These are phyloP conservation scores for Gopherus flavomarginatus DNA, from an alignment of 2,113 vertebrate species.

Conservation along the genomic window DNA sequence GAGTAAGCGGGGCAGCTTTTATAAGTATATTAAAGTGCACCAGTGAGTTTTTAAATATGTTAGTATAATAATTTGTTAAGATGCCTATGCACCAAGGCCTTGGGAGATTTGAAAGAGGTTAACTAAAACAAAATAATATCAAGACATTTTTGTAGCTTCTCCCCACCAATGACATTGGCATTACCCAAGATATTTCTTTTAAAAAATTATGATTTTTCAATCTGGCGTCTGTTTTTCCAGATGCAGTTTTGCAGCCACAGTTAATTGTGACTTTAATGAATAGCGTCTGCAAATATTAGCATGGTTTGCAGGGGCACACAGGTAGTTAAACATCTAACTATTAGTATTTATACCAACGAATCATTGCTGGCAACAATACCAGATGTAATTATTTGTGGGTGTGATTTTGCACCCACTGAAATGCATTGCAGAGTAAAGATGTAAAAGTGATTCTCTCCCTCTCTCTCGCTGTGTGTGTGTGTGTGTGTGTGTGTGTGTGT, in stretches of 20 bases:
- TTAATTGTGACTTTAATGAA: conserved; percentile 23
- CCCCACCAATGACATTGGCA: not conserved
- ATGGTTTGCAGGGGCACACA: not conserved
- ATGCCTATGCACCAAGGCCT: not conserved
- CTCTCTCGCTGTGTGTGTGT: too few relatives aligned
- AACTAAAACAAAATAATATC: not conserved
- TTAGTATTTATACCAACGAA: not conserved
- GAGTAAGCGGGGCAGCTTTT: not conserved
- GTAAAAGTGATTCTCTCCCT: not conserved
- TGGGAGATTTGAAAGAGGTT: not conserved
- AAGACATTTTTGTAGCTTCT: not conserved
- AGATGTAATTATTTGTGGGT: not conserved
- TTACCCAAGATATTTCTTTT: not conserved
- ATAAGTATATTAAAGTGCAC: not conserved
- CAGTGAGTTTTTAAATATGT: not conserved
- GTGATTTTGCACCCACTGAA: not conserved
- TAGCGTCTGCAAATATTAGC: not conserved
- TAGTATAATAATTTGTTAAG: not conserved
- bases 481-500: too few relatives aligned
- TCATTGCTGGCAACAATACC: not conserved
- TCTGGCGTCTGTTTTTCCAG: conserved; percentile 10
- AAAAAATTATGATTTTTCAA: not conserved
- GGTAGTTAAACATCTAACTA: not conserved
- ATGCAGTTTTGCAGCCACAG: conserved; percentile 44
- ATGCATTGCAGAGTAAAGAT: not conserved